Evolutionary conservation across 1,140 invertebrate genomes (phyloP).

Genomic region (Ceratosolen fusciceps): DNA sequence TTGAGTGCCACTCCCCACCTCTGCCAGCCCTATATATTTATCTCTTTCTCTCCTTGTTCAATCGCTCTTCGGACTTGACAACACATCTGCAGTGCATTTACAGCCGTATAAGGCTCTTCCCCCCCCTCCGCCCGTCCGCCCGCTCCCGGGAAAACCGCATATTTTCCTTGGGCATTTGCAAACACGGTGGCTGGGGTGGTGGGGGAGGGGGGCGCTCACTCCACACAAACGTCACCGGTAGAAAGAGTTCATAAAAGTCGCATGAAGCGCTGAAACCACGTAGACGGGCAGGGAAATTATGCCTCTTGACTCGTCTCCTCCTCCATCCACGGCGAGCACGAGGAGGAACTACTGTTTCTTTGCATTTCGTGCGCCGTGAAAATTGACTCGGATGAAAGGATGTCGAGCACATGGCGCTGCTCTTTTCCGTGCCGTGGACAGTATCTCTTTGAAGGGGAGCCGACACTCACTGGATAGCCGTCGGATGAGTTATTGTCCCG

Average conservation of each 20-base stretch:
- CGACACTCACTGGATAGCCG: constrained; percentile 26
- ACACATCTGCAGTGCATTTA: constrained; percentile 54
- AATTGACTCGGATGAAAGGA: constrained; percentile 10
- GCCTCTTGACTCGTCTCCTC: not conserved
- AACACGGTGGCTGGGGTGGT: too few relatives aligned
- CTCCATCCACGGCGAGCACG: not conserved
- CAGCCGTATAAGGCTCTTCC: too few relatives aligned
- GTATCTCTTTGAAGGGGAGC: not conserved
- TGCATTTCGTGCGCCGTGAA: constrained; percentile 1
- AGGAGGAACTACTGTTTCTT: not conserved
- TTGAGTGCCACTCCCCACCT: constrained; percentile 44
- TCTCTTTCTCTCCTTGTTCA: constrained; percentile 22
- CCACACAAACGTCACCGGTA: not conserved
- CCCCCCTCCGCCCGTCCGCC: not conserved
- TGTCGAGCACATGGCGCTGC: constrained; percentile 36
- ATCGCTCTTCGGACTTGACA: constrained; percentile 32
- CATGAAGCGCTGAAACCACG: not conserved
- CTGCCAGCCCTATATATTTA: constrained; percentile 28
- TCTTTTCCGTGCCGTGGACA: not conserved
- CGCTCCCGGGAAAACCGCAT: constrained; percentile 52
- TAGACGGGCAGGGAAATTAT: constrained; percentile 23
- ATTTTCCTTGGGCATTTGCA: constrained; percentile 52
- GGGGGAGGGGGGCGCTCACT: not conserved
- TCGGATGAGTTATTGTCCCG: constrained; percentile 45
- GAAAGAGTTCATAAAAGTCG: constrained; percentile 36